phyloP scores from a whole-genome alignment of 2,888 invertebrate species.

The Nephrotoma guestfalica region DNA sequence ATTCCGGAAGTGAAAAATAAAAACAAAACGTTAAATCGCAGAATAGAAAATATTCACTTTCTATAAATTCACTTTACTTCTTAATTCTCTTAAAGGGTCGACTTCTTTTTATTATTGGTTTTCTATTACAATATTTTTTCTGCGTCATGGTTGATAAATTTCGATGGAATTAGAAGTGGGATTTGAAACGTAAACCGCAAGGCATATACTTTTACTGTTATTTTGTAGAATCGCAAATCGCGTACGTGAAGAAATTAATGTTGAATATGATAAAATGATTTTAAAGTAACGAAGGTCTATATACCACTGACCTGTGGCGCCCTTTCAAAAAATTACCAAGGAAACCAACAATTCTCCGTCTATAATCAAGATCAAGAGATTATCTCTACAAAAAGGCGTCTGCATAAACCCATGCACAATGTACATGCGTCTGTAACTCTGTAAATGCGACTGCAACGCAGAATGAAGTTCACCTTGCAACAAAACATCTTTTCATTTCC shows the following conservation, averaged over 20 bases:
- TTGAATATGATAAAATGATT: neutral
- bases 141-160: neutral
- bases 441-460: neutral
- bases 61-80: neutral
- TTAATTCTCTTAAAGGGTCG: neutral
- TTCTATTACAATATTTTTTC: neutral
- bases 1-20: neutral
- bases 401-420: neutral
- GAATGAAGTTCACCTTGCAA: neutral
- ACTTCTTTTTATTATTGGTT: neutral
- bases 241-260: neutral
- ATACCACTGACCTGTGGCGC: neutral
- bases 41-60: neutral
- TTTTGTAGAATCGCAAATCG: neutral
- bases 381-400: neutral
- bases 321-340: neutral
- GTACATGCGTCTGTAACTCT: neutral
- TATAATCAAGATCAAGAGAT: neutral
- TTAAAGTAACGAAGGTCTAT: neutral
- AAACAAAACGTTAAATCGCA: neutral
- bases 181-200: neutral
- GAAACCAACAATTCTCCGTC: neutral
- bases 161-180: neutral
- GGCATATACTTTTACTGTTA: neutral
- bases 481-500: neutral